These are phyloP conservation scores for Ashinkailepas kermadecensis DNA, from an alignment of 2,888 invertebrate genomes.

Conservation along the genomic window DNA sequence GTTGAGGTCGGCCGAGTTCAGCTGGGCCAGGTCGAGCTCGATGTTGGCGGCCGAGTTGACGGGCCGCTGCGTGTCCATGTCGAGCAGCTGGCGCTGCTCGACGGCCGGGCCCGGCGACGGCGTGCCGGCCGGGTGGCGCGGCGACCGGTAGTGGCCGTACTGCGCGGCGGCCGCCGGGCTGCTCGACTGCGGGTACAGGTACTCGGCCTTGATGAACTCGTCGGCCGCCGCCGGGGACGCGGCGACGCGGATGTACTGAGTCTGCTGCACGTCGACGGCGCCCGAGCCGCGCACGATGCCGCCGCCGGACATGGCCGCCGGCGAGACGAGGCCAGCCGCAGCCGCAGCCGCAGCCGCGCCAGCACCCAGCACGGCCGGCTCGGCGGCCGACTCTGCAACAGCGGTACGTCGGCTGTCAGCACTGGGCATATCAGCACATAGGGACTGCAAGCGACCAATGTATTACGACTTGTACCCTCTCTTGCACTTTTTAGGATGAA, in stretches of 20 bases:
- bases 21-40: slow-evolving; percentile 31
- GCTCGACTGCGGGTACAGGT: slow-evolving; percentile 3
- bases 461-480: too few species aligned
- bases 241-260: background rate
- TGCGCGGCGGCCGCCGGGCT: background rate
- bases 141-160: slow-evolving; percentile 7
- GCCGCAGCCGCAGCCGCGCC: background rate
- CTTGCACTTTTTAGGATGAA: too few species aligned
- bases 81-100: slow-evolving; percentile 1
- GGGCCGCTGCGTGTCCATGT: slow-evolving; percentile 10
- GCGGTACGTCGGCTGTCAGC: too few species aligned
- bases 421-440: too few species aligned
- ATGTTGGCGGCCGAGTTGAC: slow-evolving; percentile 20
- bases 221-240: background rate
- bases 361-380: background rate
- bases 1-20: slow-evolving; percentile 31
- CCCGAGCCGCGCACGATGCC: background rate
- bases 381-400: background rate
- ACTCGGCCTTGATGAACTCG: slow-evolving; percentile 18
- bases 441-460: too few species aligned
- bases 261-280: background rate
- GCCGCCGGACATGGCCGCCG: slow-evolving; percentile 3
- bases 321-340: background rate
- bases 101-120: background rate
- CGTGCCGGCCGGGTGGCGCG: slow-evolving; percentile 8